A percentile compares a stretch with the other conserved stretches of the same genome.
phyloP scores from a whole-genome alignment of 2,113 vertebrate genomes.

The Semicossyphus pulcher region DNA sequence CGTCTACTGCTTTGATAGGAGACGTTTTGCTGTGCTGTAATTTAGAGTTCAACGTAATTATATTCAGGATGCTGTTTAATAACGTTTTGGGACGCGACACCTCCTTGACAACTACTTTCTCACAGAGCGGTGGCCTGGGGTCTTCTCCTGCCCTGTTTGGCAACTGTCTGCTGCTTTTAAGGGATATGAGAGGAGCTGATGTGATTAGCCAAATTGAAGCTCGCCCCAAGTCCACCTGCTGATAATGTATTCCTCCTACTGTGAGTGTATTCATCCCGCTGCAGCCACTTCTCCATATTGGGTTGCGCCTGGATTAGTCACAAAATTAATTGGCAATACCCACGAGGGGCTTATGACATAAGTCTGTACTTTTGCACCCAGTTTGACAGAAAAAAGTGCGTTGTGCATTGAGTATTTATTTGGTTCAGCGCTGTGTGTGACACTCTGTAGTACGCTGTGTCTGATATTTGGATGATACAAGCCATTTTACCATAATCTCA shows the following conservation, averaged over 20 bases:
- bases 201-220: constrained; percentile 2
- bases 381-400: constrained; percentile 3
- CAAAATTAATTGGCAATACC: not conserved
- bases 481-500: not conserved
- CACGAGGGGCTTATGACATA: not conserved
- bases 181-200: not conserved
- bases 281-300: not conserved
- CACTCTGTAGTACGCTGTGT: too few species aligned
- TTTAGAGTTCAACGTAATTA: not conserved
- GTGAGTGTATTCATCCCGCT: not conserved
- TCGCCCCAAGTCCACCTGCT: not conserved
- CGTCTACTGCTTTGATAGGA: not conserved
- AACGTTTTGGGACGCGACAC: not conserved
- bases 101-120: not conserved
- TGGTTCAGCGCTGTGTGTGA: not conserved
- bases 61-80: not conserved
- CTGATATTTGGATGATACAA: constrained; percentile 1
- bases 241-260: constrained; percentile 12
- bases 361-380: not conserved
- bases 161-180: constrained; percentile 8
- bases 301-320: not conserved
- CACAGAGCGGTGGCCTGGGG: not conserved
- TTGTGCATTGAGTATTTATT: not conserved
- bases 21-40: not conserved
- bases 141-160: not conserved